A percentile compares a stretch with the other conserved stretches of the same genome.
These are phyloP conservation scores for Chironomus tepperi DNA, from an alignment of 1,140 invertebrate genomes.

Conservation along the genomic window DNA sequence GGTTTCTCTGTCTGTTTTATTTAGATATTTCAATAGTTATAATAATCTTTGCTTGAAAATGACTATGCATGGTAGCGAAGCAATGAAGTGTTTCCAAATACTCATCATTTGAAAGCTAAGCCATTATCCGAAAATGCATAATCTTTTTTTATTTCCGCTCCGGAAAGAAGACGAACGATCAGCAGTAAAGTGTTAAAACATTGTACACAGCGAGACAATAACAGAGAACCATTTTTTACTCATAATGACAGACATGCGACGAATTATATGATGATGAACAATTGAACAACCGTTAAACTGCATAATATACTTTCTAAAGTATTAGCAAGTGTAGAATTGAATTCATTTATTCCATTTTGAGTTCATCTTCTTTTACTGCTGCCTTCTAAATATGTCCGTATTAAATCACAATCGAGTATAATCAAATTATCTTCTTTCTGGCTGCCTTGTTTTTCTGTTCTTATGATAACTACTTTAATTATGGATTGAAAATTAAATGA, in stretches of 20 bases:
- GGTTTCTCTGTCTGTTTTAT: too few relatives aligned
- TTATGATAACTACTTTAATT: constrained; percentile 23
- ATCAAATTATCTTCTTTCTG: constrained; percentile 7
- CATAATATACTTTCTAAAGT: background rate
- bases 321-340: background rate
- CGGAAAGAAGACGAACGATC: too few relatives aligned
- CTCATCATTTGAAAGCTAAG: too few relatives aligned
- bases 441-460: constrained; percentile 11
- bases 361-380: background rate
- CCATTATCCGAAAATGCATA: too few relatives aligned
- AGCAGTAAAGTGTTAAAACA: too few relatives aligned
- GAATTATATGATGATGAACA: constrained; percentile 1
- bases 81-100: too few relatives aligned
- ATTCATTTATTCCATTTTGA: background rate
- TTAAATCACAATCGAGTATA: background rate
- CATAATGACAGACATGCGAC: constrained; percentile 5
- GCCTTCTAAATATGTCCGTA: constrained; percentile 3
- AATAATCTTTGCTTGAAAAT: too few relatives aligned
- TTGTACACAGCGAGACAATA: too few relatives aligned
- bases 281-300: background rate
- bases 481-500: constrained; percentile 20
- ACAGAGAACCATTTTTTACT: background rate
- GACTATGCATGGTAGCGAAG: too few relatives aligned
- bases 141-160: too few relatives aligned
- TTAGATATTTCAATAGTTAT: too few relatives aligned